A percentile compares a stretch with the other conserved stretches of the same genome.
Evolutionary conservation across 2,888 invertebrate genomes (phyloP).

Genomic region (Limnephilus rhombicus): DNA sequence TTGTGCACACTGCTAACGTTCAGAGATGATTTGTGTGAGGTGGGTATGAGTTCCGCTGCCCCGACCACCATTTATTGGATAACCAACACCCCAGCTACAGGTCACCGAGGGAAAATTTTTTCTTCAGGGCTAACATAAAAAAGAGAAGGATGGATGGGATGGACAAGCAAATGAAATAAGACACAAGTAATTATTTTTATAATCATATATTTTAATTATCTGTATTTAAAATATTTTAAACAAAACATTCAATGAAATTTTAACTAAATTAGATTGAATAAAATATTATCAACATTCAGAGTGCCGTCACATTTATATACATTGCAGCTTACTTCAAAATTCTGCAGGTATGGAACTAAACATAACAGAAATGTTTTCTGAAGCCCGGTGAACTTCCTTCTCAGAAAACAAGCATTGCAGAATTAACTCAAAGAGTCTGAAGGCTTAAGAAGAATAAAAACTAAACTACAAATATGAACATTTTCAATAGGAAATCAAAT

Average conservation of each 20-base stretch:
- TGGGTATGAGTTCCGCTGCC: too few relatives aligned
- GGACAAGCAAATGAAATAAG: neutral
- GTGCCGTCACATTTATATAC: constrained; percentile 3
- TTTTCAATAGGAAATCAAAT: neutral
- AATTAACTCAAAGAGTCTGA: neutral
- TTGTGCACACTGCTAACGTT: too few relatives aligned
- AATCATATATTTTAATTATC: constrained; percentile 29
- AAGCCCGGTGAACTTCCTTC: neutral
- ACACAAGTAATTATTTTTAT: neutral
- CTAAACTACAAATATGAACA: neutral
- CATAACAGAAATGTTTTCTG: neutral
- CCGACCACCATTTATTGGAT: too few relatives aligned
- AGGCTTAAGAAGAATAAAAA: neutral
- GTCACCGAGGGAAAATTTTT: too few relatives aligned
- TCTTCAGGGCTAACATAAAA: neutral
- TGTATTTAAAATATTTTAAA: constrained; percentile 45
- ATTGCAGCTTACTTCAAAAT: neutral
- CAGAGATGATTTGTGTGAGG: too few relatives aligned
- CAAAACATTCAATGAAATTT: constrained; percentile 43
- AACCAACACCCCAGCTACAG: too few relatives aligned
- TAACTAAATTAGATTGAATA: constrained; percentile 20
- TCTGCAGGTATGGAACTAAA: neutral
- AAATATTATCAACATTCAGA: constrained; percentile 34
- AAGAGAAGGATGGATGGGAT: neutral
- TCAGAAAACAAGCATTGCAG: neutral